These are phyloP conservation scores for Triplophysa tibetana DNA, from an alignment of 2,113 vertebrate species.

Conservation along the genomic window DNA sequence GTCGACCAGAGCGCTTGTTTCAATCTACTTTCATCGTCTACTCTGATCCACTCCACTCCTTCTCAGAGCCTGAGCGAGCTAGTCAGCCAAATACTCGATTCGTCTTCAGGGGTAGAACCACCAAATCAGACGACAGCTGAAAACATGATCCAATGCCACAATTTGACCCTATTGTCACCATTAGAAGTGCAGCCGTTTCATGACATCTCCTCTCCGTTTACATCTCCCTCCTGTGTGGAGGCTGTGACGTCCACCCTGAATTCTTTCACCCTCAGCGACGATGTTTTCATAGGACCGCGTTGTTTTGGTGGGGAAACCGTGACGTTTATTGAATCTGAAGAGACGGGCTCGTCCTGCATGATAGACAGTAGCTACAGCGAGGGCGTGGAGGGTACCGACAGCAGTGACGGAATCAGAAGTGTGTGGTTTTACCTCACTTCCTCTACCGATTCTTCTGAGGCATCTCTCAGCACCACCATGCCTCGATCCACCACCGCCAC, in stretches of 20 bases:
- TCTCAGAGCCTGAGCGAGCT: constrained; percentile 44
- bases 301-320: neutral
- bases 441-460: constrained; percentile 37
- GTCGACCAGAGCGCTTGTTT: constrained; percentile 42
- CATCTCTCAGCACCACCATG: constrained; percentile 43
- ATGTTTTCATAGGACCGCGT: constrained; percentile 49
- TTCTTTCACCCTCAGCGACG: constrained; percentile 51
- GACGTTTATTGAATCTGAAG: neutral
- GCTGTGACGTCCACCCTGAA: constrained; percentile 32
- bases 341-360: neutral
- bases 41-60: constrained; percentile 49
- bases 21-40: constrained; percentile 11
- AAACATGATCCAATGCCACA: neutral
- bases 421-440: constrained; percentile 57
- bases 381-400: constrained; percentile 14
- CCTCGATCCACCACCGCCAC: constrained; percentile 16
- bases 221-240: constrained; percentile 39
- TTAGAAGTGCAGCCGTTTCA: neutral
- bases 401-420: constrained; percentile 53
- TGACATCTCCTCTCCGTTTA: neutral
- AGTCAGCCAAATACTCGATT: constrained; percentile 34
- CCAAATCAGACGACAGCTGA: neutral
- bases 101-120: constrained; percentile 1
- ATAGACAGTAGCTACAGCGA: constrained; percentile 6
- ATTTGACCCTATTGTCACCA: neutral